phyloP scores from a whole-genome alignment of 2,797 vertebrate species.

The Numenius phaeopus region DNA sequence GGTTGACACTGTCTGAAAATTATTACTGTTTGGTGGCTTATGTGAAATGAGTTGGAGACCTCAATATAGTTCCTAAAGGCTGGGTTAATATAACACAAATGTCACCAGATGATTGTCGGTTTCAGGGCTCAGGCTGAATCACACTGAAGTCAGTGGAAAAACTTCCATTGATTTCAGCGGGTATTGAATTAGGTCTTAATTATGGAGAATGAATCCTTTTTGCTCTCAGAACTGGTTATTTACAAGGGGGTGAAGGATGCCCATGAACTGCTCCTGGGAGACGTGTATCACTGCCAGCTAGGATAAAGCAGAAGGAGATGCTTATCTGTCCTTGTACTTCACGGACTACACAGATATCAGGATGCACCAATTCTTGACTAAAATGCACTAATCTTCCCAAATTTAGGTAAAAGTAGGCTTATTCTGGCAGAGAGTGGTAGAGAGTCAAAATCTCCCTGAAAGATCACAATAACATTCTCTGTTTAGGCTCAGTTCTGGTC shows the following conservation, averaged over 20 bases:
- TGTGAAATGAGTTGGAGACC: conserved; percentile 66
- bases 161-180: conserved; percentile 2
- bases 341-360: neutral
- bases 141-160: conserved; percentile 22
- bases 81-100: conserved; percentile 66
- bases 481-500: neutral
- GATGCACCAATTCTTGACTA: neutral
- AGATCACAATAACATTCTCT: neutral
- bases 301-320: neutral
- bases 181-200: conserved; percentile 58
- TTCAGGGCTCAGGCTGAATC: conserved; percentile 8
- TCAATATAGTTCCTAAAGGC: conserved; percentile 53
- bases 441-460: neutral
- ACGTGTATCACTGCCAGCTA: neutral
- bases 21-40: conserved; percentile 66
- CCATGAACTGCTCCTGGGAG: neutral
- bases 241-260: neutral
- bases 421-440: neutral
- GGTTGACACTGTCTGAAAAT: conserved; percentile 68
- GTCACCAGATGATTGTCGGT: conserved; percentile 42
- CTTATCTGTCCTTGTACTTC: neutral
- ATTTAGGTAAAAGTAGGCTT: neutral
- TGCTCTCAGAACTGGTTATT: neutral
- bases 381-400: neutral
- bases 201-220: conserved; percentile 30